A percentile compares a stretch with the other conserved stretches of the same genome.
phyloP scores from a whole-genome alignment of 2,888 invertebrate genomes.

The Strigamia maritima region DNA sequence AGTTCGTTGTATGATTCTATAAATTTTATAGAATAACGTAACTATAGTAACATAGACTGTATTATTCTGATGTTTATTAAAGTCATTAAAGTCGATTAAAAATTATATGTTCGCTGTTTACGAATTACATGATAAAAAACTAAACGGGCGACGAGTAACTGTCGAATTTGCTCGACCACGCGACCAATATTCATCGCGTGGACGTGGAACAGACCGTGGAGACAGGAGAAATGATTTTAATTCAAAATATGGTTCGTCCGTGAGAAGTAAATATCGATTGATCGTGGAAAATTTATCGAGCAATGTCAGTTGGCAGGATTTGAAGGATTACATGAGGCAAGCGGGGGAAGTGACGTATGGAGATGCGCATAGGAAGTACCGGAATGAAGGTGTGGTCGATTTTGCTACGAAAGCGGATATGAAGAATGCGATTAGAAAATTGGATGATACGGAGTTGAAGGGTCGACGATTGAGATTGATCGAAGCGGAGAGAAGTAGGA shows the following conservation, averaged over 20 bases:
- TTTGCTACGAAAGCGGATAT: conserved; percentile 54
- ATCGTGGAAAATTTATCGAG: conserved; percentile 59
- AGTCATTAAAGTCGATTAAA: too few species aligned
- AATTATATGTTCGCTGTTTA: too few species aligned
- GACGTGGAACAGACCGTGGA: too few species aligned
- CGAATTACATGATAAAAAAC: conserved; percentile 55
- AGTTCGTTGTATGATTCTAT: too few species aligned
- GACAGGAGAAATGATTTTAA: too few species aligned
- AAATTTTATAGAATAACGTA: too few species aligned
- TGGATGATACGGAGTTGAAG: conserved; percentile 57
- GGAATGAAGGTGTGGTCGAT: conserved; percentile 55
- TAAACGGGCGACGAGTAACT: too few species aligned
- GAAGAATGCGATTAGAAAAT: conserved; percentile 57
- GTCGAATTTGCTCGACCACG: too few species aligned
- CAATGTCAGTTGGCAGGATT: conserved; percentile 59
- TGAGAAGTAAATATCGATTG: conserved; percentile 56
- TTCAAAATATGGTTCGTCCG: conserved; percentile 40
- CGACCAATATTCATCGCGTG: too few species aligned
- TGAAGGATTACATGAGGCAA: conserved; percentile 59
- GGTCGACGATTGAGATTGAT: conserved; percentile 55
- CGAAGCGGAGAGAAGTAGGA: conserved; percentile 50
- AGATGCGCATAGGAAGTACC: conserved; percentile 57
- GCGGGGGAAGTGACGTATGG: conserved; percentile 60
- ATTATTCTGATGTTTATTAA: too few species aligned
- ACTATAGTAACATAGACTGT: too few species aligned